Evolutionary conservation across 2,888 invertebrate genomes (phyloP), one percentile per base, ranked within the genome.

Genomic region (Cheilosia urbana): DNA sequence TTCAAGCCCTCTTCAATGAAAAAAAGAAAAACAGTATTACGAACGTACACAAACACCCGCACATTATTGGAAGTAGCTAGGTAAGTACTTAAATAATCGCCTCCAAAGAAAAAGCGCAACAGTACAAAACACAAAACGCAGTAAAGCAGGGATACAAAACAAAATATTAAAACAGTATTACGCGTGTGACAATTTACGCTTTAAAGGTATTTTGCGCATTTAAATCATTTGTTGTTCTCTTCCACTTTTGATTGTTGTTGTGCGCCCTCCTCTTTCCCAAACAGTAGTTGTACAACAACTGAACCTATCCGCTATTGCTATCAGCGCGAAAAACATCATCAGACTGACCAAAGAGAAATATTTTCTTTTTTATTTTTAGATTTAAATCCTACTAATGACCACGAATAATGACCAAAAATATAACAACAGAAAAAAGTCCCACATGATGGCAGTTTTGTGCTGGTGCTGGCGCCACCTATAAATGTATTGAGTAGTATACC

Each of bases 401-500:
- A 80, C 45, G 45, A 76, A 27, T 68, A 49, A 72, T 72, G 81
- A 68, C 65, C 71, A 71, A 68, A 85, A 73, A 58, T 45, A 17
- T 80, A 71, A 75, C 60, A 79, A 73, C 24, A 21, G n/a, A 19
- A 47, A 47, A 17, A 62, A 62, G 3, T 40, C 66, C 49, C 72
- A 62, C 68, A 55, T 42, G 37, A 17, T 9, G 7, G 47, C 11
- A 17, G 11, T 19, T 71, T 60, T 47, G 66, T 60, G 60, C 60
- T 57, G 51, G 57, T 49, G 45, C 76, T 85, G 85, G 85, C 85
- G 85, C 85, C 85, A 85, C 60, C 72, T 68, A 51, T 65, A 45
- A 40, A 71, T 57, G 60, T 58, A 55, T 49, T 21, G 27, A 24
- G 4, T 15, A 37, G 9, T 30, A 53, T 45, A 47, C 68, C 51